Evolutionary conservation across 2,797 vertebrate genomes (phyloP), one percentile per base, ranked within the genome.

Genomic region (Rhodeus uyekii): DNA sequence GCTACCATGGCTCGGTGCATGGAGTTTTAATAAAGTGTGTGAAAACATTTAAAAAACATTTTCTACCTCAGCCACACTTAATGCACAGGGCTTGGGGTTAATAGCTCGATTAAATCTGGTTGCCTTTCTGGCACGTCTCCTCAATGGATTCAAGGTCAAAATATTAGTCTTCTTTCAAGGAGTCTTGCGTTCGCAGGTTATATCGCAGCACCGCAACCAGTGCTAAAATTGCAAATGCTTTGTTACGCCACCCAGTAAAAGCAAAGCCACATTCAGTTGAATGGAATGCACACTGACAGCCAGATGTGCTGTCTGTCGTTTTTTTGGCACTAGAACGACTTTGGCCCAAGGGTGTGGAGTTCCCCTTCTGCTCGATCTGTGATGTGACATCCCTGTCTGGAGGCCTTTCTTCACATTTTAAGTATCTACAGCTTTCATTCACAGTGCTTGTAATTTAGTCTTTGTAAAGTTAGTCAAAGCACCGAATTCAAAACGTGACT

Each of bases 341-440:
- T 86, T 77, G 77, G 85, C 87, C 82, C 80, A 58, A 65, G 80
- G 87, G 83, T 76, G 77, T 53, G 85, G 85, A 86, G 78, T 85
- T 87, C 82, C 83, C 83, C 82, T 75, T 77, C 55, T 18, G 75
- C 67, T 81, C 64, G 53, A 79, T 69, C 81, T 48, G 46, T 81
- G 80, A 78, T 81, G 48, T 78, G 81, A 88, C 87, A 68, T 86
- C 81, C 77, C 69, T 60, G 83, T 78, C 84, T 87, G 71, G 76
- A 78, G 58, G 53, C 76, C 76, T 78, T 83, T 85, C 77, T 76
- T 55, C 39, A 69, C 46, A 72, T 65, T 86, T 58, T 63, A 84
- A 82, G 79, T 78, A 78, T 77, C 83, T 78, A 65, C 9, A 13
- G 29, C 85, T 65, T 72, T 81, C 53, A 68, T 80, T 60, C 84